Conservation (phyloP, 2,888 invertebrate species). For the Thysanoteuthis rhombus region DNA sequence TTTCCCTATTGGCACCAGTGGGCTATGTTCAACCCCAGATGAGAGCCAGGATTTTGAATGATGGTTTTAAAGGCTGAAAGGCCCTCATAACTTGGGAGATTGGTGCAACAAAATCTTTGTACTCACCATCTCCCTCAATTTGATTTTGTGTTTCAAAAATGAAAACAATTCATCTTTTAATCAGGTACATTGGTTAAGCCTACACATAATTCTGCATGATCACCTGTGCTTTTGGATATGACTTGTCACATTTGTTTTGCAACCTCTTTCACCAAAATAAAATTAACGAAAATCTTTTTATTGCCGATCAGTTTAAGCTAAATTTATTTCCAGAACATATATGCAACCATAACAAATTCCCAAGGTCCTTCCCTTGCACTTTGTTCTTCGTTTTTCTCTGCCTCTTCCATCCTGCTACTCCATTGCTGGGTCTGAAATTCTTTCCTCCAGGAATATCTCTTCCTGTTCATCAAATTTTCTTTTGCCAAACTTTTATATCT, state of each 20-base stretch:
- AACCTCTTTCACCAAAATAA: background rate
- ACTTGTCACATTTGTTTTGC: background rate
- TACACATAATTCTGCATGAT: background rate
- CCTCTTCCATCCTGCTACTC: background rate
- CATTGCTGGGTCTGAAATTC: background rate
- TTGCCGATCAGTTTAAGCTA: background rate
- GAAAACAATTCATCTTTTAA: too few relatives aligned
- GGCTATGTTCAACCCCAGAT: too few relatives aligned
- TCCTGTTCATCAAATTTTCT: background rate
- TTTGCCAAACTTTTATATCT: slow-evolving; percentile 12
- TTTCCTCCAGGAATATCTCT: background rate
- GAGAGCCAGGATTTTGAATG: too few relatives aligned
- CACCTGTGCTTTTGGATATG: too few relatives aligned
- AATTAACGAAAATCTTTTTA: background rate
- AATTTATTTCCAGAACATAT: background rate
- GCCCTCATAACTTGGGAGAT: too few relatives aligned
- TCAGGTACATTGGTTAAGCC: too few relatives aligned
- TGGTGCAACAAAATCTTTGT: too few relatives aligned
- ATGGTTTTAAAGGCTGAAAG: too few relatives aligned
- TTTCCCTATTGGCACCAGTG: too few relatives aligned
- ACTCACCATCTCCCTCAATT: too few relatives aligned
- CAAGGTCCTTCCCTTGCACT: background rate
- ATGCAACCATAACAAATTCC: background rate
- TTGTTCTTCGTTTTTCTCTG: background rate
- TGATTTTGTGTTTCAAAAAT: too few relatives aligned